phyloP scores from a whole-genome alignment of 2,113 vertebrate genomes.

The Morone chrysops region DNA sequence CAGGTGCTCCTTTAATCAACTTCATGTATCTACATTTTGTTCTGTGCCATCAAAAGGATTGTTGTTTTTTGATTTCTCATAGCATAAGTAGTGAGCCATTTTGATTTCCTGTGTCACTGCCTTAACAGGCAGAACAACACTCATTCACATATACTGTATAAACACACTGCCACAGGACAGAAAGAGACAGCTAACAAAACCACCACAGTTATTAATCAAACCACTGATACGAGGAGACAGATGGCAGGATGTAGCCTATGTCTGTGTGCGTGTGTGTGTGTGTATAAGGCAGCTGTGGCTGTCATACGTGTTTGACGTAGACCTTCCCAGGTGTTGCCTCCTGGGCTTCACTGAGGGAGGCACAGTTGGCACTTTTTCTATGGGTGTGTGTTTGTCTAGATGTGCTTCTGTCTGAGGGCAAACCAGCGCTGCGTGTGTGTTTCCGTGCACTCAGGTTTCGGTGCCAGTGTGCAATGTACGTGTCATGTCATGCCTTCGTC shows the following conservation, averaged over 20 bases:
- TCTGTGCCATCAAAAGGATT: not conserved
- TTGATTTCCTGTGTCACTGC: constrained; percentile 14
- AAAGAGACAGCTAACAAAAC: constrained; percentile 63
- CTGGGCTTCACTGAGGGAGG: constrained; percentile 34
- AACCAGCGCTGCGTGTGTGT: constrained; percentile 9
- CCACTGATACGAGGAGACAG: constrained; percentile 54
- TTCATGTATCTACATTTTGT: not conserved
- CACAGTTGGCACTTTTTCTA: constrained; percentile 25
- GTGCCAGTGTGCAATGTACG: constrained; percentile 46
- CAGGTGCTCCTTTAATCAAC: not conserved
- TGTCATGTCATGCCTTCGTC: constrained; percentile 65
- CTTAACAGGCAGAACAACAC: constrained; percentile 7
- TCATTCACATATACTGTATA: not conserved
- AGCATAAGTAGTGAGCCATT: not conserved
- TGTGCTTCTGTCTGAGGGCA: constrained; percentile 20
- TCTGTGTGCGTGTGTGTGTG: constrained; percentile 22
- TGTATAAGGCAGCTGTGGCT: constrained; percentile 61
- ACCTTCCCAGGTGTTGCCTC: constrained; percentile 75
- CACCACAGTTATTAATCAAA: constrained; percentile 58
- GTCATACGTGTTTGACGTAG: constrained; percentile 64
- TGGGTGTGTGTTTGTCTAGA: constrained; percentile 37
- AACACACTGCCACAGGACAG: constrained; percentile 45
- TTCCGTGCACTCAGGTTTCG: constrained; percentile 40
- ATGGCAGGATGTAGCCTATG: constrained; percentile 41
- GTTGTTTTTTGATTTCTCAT: not conserved